Conservation (phyloP, 1,140 invertebrate genomes). For the Calycopis cecrops region DNA sequence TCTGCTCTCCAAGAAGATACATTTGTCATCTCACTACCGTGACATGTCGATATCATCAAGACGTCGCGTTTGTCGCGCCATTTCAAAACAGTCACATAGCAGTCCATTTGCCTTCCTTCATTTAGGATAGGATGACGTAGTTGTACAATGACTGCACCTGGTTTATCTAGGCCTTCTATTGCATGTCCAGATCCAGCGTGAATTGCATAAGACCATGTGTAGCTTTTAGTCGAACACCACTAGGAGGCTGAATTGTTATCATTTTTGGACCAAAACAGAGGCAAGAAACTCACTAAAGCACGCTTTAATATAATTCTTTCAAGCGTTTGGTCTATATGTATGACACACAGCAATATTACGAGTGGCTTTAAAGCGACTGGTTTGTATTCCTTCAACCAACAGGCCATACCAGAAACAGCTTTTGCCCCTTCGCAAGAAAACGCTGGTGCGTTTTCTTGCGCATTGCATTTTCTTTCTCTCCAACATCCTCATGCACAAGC, state of each 20-base stretch:
- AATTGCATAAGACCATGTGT: not conserved
- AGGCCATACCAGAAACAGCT: constrained; percentile 35
- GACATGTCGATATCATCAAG: constrained; percentile 27
- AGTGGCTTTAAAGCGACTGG: constrained; percentile 33
- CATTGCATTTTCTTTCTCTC: too few relatives aligned
- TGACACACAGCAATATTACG: constrained; percentile 31
- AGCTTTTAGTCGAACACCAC: constrained; percentile 26
- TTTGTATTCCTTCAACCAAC: constrained; percentile 30
- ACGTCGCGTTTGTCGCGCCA: constrained; percentile 26
- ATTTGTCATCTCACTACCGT: constrained; percentile 19
- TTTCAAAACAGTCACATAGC: constrained; percentile 23
- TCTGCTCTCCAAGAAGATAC: constrained; percentile 9
- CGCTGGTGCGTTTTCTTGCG: too few relatives aligned
- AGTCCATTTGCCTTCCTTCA: constrained; percentile 18
- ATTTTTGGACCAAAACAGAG: constrained; percentile 26
- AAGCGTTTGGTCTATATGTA: constrained; percentile 38
- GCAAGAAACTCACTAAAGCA: constrained; percentile 36
- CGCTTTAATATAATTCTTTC: constrained; percentile 44
- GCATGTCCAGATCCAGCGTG: constrained; percentile 9
- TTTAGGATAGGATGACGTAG: constrained; percentile 17
- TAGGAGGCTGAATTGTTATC: constrained; percentile 29
- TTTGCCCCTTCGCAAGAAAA: constrained; percentile 29
- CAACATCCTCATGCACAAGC: constrained; percentile 1
- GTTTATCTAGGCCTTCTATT: constrained; percentile 17
- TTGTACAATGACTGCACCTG: constrained; percentile 16